Evolutionary conservation across 1,140 invertebrate species (phyloP).

Genomic region (Drosophila pseudoananassae): DNA sequence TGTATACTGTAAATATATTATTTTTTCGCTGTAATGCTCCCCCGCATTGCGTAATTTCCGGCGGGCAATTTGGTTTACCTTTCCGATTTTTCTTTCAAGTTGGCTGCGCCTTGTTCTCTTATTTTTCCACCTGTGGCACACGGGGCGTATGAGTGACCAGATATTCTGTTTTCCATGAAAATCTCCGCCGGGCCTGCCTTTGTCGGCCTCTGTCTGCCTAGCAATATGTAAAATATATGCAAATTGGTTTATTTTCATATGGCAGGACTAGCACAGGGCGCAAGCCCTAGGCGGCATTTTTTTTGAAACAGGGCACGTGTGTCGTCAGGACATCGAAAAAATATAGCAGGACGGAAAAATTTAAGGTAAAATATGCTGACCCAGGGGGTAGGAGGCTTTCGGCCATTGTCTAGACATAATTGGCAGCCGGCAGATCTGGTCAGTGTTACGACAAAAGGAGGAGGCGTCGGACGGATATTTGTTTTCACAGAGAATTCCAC

Average conservation of each 20-base stretch:
- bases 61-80: constrained; percentile 43
- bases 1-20: background rate
- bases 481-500: constrained; percentile 8
- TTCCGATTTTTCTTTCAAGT: constrained; percentile 48
- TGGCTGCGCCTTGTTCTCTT: constrained; percentile 16
- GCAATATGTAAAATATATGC: constrained; percentile 68
- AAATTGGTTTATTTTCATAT: constrained; percentile 79
- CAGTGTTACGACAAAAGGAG: background rate
- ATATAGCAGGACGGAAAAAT: constrained; percentile 7
- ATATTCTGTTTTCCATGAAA: constrained; percentile 39
- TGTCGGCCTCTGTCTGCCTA: constrained; percentile 12
- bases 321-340: constrained; percentile 26
- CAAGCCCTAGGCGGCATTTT: background rate
- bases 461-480: background rate
- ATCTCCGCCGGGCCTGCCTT: constrained; percentile 10
- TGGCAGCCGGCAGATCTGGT: constrained; percentile 28
- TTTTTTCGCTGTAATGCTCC: background rate
- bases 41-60: constrained; percentile 56
- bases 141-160: constrained; percentile 57
- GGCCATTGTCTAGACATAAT: constrained; percentile 66
- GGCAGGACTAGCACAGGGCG: constrained; percentile 41
- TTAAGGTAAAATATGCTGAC: constrained; percentile 34
- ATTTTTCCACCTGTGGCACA: constrained; percentile 64
- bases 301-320: constrained; percentile 43
- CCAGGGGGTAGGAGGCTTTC: background rate